Conservation (phyloP, 2,888 invertebrate species). For the Cartodere bifasciata region DNA sequence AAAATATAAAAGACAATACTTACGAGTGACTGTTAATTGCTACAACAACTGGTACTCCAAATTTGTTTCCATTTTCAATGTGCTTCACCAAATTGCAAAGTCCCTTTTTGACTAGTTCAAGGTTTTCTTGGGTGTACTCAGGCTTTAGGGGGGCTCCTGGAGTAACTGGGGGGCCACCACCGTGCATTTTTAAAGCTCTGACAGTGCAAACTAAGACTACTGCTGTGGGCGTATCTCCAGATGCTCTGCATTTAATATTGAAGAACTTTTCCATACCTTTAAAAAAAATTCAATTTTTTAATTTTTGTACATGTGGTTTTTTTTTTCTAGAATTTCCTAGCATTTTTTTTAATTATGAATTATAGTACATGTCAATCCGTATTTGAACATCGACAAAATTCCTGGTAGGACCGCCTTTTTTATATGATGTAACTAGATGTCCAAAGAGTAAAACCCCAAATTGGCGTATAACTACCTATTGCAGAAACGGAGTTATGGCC, state of each 20-base stretch:
- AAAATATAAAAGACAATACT: conserved; percentile 25
- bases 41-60: conserved; percentile 87
- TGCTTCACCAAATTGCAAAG: conserved; percentile 85
- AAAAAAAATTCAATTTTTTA: no score
- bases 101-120: conserved; percentile 75
- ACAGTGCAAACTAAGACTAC: conserved; percentile 89
- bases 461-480: no score
- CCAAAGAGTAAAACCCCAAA: no score
- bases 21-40: conserved; percentile 81
- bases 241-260: conserved; percentile 89
- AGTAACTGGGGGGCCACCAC: conserved; percentile 84
- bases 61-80: conserved; percentile 80
- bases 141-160: conserved; percentile 73
- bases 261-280: conserved; percentile 96
- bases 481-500: no score
- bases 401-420: no score
- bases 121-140: conserved; percentile 78
- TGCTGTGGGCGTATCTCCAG: conserved; percentile 73
- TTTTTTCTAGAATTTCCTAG: no score
- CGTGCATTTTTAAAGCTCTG: conserved; percentile 97
- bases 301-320: no score
- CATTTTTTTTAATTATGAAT: no score
- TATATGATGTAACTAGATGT: no score
- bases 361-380: no score
- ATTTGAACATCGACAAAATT: no score